Conservation (phyloP, 2,888 invertebrate genomes). For the Platycheirus rosarum region DNA sequence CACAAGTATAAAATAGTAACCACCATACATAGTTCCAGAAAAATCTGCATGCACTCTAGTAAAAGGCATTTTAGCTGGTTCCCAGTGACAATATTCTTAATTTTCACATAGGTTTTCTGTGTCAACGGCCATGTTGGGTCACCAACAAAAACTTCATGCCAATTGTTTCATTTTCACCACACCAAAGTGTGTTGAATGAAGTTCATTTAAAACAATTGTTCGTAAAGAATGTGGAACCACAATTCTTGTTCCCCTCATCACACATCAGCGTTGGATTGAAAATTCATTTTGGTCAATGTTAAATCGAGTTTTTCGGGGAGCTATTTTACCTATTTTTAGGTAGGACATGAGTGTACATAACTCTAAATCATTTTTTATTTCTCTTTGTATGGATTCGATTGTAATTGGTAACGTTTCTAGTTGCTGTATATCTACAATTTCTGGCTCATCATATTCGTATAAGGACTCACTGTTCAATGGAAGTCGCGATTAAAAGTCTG, state of each 20-base stretch:
- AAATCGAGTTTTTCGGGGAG: neutral
- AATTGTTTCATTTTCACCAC: slow-evolving; percentile 48
- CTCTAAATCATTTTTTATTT: slow-evolving; percentile 23
- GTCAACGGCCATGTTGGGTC: slow-evolving; percentile 70
- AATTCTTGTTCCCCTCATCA: slow-evolving; percentile 16
- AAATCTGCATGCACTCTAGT: slow-evolving; percentile 76
- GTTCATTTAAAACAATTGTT: slow-evolving; percentile 13
- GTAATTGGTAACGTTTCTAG: slow-evolving; percentile 4
- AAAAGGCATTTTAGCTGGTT: slow-evolving; percentile 46
- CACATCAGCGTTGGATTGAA: slow-evolving; percentile 8
- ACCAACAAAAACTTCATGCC: slow-evolving; percentile 72
- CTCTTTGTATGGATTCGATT: neutral
- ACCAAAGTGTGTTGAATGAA: slow-evolving; percentile 65
- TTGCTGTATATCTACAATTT: slow-evolving; percentile 7
- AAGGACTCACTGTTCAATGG: neutral
- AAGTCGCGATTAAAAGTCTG: neutral
- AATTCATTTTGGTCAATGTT: slow-evolving; percentile 16
- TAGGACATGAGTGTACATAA: slow-evolving; percentile 8
- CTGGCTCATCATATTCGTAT: slow-evolving; percentile 1
- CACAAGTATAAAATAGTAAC: too few relatives aligned
- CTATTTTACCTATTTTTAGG: slow-evolving; percentile 29
- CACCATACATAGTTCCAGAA: too few relatives aligned
- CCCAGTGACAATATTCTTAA: slow-evolving; percentile 37
- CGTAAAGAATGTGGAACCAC: slow-evolving; percentile 1
- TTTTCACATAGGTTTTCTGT: slow-evolving; percentile 72